A percentile compares a stretch with the other conserved stretches of the same genome.
phyloP scores from a whole-genome alignment of 2,888 invertebrate genomes.

The Pomacea canaliculata region DNA sequence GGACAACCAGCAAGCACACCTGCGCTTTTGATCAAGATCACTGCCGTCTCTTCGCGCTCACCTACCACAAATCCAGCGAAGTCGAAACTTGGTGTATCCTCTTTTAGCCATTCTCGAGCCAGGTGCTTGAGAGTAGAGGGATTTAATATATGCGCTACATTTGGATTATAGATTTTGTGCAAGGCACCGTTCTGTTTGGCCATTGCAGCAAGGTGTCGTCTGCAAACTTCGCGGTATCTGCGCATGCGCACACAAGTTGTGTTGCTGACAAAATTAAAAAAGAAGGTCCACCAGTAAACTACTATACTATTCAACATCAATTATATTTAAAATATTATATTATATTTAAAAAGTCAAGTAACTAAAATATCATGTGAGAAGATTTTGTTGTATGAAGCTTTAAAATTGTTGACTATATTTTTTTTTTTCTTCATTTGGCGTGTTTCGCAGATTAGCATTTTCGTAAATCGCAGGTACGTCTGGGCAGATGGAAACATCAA shows the following conservation, averaged over 20 bases:
- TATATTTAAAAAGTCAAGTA: no score
- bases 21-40: conserved; percentile 59
- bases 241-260: not conserved
- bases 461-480: not conserved
- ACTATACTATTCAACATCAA: no score
- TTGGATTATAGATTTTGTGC: conserved; percentile 42
- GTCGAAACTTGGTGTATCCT: conserved; percentile 68
- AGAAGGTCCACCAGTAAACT: no score
- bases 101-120: conserved; percentile 64
- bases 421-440: no score
- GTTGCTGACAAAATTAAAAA: not conserved
- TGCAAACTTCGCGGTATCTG: not conserved
- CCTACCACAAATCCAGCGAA: conserved; percentile 68
- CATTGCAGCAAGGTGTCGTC: conserved; percentile 3
- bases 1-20: conserved; percentile 70
- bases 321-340: no score
- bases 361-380: no score
- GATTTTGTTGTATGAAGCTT: no score
- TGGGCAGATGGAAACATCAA: not conserved
- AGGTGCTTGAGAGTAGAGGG: conserved; percentile 58
- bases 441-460: not conserved
- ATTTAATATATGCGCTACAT: conserved; percentile 62
- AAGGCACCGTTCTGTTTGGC: conserved; percentile 15
- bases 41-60: conserved; percentile 62
- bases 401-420: no score